Base-by-base conservation (phyloP, 2,888 invertebrate species). In the Amiota communis region DNA sequence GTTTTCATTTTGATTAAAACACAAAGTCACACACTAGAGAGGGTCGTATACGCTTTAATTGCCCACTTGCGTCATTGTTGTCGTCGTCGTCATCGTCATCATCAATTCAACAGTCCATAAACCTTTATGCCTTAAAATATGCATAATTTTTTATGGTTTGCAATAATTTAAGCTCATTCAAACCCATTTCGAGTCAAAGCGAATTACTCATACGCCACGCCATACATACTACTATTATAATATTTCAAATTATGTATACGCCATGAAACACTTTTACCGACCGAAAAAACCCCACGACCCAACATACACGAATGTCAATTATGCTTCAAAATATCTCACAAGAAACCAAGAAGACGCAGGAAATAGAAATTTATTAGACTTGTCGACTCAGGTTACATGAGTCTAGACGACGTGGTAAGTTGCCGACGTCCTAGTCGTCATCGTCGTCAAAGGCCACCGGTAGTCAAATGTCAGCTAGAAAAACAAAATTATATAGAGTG, bases 171-270 rank as follows among this genome's bases (percentile, higher is more conserved):
- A 15, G 20, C 59, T 13, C 11, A 53, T 68, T 13, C 20, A 59
- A 10, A 59, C 59, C 15, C 59, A 59, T n/a, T 9, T n/a, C 12
- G 0, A 65, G 12, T 13, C 47, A 68, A 68, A 80, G 77, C 82
- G 83, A 83, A 84, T 82, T 85, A 81, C 80, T 77, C 84, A 84
- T 84, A 82, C 81, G 82, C 76, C 81, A 77, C 77, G 78, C 80
- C 80, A 74, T 77, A 23, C 53, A 15, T 23, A 36, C 3, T 23
- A 23, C 23, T 1, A 23, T 73, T 72, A 70, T 74, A 76, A 51
- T 49, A 49, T 49, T 51, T 51, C 10, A 67, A 67, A 67, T 67
- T 47, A 49, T 78, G 71, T 76, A 78, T 75, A 81, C 80, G 79
- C 77, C 76, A 71, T 23, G 79, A 74, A 36, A 36, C 4, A 36